Evolutionary conservation across 1,140 invertebrate species (phyloP).

Genomic region (Drosophila leontia): DNA sequence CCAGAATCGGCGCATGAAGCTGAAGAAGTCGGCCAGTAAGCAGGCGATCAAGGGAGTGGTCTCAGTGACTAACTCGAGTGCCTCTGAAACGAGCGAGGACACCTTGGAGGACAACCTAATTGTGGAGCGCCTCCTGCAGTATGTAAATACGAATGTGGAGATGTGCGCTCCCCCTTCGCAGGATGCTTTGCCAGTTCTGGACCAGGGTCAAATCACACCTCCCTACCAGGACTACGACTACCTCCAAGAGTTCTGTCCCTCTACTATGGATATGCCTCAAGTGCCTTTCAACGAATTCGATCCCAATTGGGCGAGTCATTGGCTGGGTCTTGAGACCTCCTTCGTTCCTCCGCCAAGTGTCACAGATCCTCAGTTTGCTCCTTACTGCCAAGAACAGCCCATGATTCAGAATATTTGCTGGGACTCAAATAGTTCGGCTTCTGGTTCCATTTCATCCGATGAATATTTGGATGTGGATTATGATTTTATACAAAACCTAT

Average conservation of each 20-base stretch:
- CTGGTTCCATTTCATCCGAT: conserved; percentile 27
- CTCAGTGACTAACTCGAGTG: background rate
- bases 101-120: conserved; percentile 48
- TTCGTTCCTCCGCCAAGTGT: background rate
- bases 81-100: background rate
- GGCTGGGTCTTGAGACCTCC: conserved; percentile 5
- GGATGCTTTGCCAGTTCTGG: background rate
- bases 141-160: conserved; percentile 30
- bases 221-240: conserved; percentile 40
- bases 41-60: background rate
- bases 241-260: conserved; percentile 20
- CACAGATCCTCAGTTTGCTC: background rate
- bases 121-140: conserved; percentile 63
- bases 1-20: conserved; percentile 80
- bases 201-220: conserved; percentile 28
- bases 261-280: conserved; percentile 8
- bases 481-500: conserved; percentile 65
- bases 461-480: conserved; percentile 53
- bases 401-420: conserved; percentile 33
- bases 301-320: conserved; percentile 18
- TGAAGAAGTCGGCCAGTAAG: conserved; percentile 59
- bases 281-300: conserved; percentile 5
- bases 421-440: conserved; percentile 36
- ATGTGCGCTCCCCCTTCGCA: background rate
- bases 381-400: background rate